Base-by-base conservation (phyloP, 1,140 invertebrate genomes). In the Bradynema listronoti region DNA sequence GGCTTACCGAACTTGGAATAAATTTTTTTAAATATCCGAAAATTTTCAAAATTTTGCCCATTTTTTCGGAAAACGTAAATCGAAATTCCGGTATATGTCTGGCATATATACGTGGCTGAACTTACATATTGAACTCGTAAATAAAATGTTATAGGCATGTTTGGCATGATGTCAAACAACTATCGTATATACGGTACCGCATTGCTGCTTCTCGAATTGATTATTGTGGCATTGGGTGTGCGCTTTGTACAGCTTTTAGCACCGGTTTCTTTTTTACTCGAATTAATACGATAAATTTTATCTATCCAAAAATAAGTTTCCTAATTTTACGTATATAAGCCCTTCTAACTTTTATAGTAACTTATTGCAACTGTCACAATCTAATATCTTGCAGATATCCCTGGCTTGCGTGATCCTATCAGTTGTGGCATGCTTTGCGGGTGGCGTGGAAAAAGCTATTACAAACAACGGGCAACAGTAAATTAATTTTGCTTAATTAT, bases 191-290 rank as follows among this genome's bases (percentile, higher is more conserved):
- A 77, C 45, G 75, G 67, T 7, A 77, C 74, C 7, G 39, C 62
- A 9, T 62, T 77, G 24, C 56, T 77, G n/a, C 33, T 77, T 9
- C 32, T 77, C 22, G 71, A 76, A 56, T 54, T 73, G 14, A 22
- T 77, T 0, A 78, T 77, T 57, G 76, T 78, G 11, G 74, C 74
- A 11, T 58, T 77, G 57, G 74, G 74, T 24, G 74, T 77, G 5
- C 72, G 71, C 58, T 78, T 77, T 52, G 74, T 77, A 2, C 74
- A 77, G 57, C 56, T 78, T 5, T 39, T 77, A 39, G 74, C 74
- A 7, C 74, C 74, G 22, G 73, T 71, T 30, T 4, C 4, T 22
- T 19, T 19, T 25, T 47, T 47, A 47, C 9, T 7, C 16, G 16
- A 22, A 7, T 22, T 47, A 7, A 6, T 9, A 19, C 16, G 16